Conservation (phyloP, 2,113 vertebrate species). For the Chaetops frenatus region DNA sequence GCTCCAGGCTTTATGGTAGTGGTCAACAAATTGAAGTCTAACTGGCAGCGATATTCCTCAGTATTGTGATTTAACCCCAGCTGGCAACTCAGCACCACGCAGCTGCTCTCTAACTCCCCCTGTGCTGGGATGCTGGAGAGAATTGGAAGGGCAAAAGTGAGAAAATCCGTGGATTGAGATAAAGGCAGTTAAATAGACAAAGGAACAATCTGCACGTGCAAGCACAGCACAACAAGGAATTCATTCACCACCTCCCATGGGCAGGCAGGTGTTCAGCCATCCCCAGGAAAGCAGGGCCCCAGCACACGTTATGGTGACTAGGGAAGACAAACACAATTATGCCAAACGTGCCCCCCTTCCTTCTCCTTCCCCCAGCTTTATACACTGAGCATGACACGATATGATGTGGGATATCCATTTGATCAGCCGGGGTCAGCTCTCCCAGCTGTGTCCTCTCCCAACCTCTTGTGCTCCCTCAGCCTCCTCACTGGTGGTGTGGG, state of each 20-base stretch:
- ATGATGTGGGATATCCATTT: not conserved
- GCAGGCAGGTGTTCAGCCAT: not conserved
- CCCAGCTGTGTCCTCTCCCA: not conserved
- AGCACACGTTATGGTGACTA: not conserved
- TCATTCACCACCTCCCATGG: not conserved
- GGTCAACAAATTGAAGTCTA: not conserved
- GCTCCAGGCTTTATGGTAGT: not conserved
- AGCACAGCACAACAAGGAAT: not conserved
- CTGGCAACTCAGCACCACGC: fast-evolving
- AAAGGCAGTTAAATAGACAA: not conserved
- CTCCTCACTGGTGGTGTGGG: not conserved
- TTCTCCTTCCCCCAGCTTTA: not conserved
- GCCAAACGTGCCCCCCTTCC: not conserved
- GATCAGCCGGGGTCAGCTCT: not conserved
- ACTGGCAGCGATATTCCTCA: not conserved
- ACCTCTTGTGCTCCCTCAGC: not conserved
- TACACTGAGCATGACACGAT: not conserved
- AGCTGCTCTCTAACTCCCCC: fast-evolving
- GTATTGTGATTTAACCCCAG: not conserved
- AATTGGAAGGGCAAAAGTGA: not conserved
- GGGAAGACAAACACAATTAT: not conserved
- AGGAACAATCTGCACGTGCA: not conserved
- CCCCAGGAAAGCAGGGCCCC: not conserved
- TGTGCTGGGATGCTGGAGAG: not conserved
- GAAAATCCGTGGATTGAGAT: not conserved